Evolutionary conservation across 2,888 invertebrate species (phyloP), one percentile per base, ranked within the genome.

Genomic region (Drosophila formosana): DNA sequence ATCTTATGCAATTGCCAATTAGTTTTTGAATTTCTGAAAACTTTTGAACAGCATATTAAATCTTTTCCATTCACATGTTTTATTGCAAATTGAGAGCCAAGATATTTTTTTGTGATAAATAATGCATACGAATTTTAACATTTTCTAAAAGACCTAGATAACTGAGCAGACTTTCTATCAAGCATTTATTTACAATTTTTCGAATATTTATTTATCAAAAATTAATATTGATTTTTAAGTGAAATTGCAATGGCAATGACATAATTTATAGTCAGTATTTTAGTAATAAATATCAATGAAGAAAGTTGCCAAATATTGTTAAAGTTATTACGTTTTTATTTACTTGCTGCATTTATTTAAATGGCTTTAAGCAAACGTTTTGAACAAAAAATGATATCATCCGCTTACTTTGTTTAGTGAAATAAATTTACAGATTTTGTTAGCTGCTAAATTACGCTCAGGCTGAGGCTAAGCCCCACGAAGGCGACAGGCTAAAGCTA

Each of bases 351-450:
- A 47, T 13, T n/a, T 25, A 1, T 32, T 30, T 32, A 34, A 43
- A 18, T 13, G 39, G 6, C 13, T 43, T 34, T 41, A 18, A 45
- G 25, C 18, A 3, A 26, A 11, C 18, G 26, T 39, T 45, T 32
- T 13, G 3, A 4, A 23, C n/a, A 7, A 3, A 37, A 46, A 34
- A 9, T 13, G n/a, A 41, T 34, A 34, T 6, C n/a, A 50, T 25
- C 18, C 50, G 58, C 34, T 66, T 26, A 32, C 30, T 13, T 49
- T 50, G 45, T 39, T 45, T 45, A 41, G 43, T 50, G 30, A 41
- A 53, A 72, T 72, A 72, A 66, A 72, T 72, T 58, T 7, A 1
- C 26, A 50, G 69, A 64, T 73, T 73, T 57, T 41, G 53, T 51
- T 60, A 34, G 26, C 25, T 49, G 30, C 69, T 64, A 49, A 69